These are phyloP conservation scores for Odiellus spinosus DNA, from an alignment of 2,888 invertebrate species.

Conservation along the genomic window DNA sequence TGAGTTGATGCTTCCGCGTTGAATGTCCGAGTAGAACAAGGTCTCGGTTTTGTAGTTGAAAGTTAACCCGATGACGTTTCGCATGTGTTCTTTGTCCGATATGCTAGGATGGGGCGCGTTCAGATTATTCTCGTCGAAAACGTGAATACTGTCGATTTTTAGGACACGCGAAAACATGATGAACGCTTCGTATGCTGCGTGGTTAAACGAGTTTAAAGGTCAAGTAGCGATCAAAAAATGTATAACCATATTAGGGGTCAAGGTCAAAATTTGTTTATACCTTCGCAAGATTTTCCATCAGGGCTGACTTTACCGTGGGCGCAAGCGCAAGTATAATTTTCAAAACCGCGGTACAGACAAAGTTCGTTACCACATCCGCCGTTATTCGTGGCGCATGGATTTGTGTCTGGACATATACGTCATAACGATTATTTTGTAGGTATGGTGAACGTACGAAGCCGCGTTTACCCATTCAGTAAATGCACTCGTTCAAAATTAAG, in stretches of 20 bases:
- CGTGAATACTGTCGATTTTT: conserved; percentile 62
- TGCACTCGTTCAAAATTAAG: too few relatives aligned
- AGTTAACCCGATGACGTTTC: conserved; percentile 70
- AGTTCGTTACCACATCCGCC: conserved; percentile 56
- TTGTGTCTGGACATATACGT: conserved; percentile 28
- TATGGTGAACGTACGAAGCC: too few relatives aligned
- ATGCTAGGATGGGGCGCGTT: conserved; percentile 64
- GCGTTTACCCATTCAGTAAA: too few relatives aligned
- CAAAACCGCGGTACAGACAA: conserved; percentile 51
- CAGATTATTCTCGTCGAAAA: conserved; percentile 49
- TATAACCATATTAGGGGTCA: neutral
- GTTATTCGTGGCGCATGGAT: conserved; percentile 46
- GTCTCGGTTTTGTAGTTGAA: conserved; percentile 52
- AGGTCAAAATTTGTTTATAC: conserved; percentile 23
- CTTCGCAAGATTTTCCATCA: conserved; percentile 30
- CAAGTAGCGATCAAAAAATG: neutral
- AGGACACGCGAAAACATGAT: conserved; percentile 66
- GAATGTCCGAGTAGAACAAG: conserved; percentile 77
- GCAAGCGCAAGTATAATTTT: conserved; percentile 47
- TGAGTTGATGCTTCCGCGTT: conserved; percentile 62
- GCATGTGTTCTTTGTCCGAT: conserved; percentile 51
- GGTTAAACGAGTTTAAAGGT: conserved; percentile 6
- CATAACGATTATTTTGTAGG: too few relatives aligned
- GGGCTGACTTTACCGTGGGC: conserved; percentile 47
- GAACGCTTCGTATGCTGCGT: conserved; percentile 57